Percentiles rank a stretch among this genome's conserved stretches.
Conservation (phyloP, 2,797 vertebrate genomes). For the Chelon auratus region DNA sequence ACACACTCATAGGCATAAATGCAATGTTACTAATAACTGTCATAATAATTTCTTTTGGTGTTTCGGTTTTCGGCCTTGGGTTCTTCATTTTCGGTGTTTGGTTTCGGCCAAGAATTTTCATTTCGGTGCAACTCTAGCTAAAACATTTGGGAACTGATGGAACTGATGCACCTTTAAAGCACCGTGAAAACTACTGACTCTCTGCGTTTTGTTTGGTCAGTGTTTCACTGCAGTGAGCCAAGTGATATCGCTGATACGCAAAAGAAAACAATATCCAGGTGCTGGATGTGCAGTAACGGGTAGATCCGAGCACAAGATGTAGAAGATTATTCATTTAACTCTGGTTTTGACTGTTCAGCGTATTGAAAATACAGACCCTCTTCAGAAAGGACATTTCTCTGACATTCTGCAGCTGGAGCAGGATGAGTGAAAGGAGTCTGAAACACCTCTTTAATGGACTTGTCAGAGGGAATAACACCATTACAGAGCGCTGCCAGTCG, state of each 20-base stretch:
- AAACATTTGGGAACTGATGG: too few species aligned
- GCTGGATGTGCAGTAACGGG: not conserved
- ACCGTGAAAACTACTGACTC: not conserved
- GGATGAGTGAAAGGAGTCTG: slow-evolving; percentile 23
- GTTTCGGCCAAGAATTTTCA: too few species aligned
- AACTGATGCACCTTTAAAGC: not conserved
- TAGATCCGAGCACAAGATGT: not conserved
- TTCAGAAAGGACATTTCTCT: slow-evolving; percentile 13
- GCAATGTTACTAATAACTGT: too few species aligned
- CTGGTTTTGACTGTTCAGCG: not conserved
- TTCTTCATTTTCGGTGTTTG: too few species aligned
- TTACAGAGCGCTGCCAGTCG: slow-evolving; percentile 53
- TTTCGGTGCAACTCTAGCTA: too few species aligned
- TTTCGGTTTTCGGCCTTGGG: too few species aligned
- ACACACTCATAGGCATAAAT: too few species aligned
- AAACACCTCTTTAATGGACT: slow-evolving; percentile 71
- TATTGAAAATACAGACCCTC: not conserved
- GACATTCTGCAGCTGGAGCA: slow-evolving; percentile 13
- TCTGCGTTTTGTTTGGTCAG: not conserved
- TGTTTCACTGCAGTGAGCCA: slow-evolving; percentile 12
- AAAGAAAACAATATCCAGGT: not conserved
- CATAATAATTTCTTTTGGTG: too few species aligned
- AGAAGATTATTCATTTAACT: not conserved
- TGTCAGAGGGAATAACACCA: slow-evolving; percentile 62
- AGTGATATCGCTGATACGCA: not conserved